Percentiles rank a stretch among this genome's conserved stretches.
Conservation (phyloP, 2,888 invertebrate genomes). For the Diaprepes abbreviatus region DNA sequence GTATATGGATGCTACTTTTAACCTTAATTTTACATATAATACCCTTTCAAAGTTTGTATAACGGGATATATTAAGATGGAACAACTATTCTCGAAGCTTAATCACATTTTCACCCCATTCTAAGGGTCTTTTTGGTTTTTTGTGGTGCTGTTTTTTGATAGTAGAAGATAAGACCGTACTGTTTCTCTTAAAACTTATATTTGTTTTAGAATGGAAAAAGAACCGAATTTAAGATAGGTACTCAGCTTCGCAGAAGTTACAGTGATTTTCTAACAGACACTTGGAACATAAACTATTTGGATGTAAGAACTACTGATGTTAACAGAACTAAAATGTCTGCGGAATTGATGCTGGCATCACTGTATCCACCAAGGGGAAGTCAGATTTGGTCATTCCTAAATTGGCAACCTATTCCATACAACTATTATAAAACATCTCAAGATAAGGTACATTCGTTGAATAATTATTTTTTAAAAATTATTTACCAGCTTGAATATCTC, state of each 20-base stretch:
- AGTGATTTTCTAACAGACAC: slow-evolving; percentile 70
- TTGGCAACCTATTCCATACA: slow-evolving; percentile 84
- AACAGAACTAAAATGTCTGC: slow-evolving; percentile 81
- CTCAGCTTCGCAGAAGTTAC: slow-evolving; percentile 74
- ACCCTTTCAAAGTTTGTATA: no score
- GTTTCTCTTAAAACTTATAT: no score
- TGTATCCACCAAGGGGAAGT: slow-evolving; percentile 73
- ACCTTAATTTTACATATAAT: no score
- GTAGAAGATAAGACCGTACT: no score
- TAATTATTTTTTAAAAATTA: no score
- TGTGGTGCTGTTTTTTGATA: no score
- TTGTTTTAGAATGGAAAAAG: slow-evolving; percentile 68
- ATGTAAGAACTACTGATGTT: slow-evolving; percentile 77
- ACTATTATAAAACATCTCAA: slow-evolving; percentile 65
- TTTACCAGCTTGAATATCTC: no score
- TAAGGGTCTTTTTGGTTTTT: no score
- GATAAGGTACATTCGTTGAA: slow-evolving; percentile 10
- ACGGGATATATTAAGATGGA: no score
- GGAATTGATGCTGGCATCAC: slow-evolving; percentile 75
- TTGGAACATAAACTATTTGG: slow-evolving; percentile 71
- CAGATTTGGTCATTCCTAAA: slow-evolving; percentile 72
- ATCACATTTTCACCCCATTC: no score
- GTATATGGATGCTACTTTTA: no score
- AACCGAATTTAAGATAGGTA: slow-evolving; percentile 74
- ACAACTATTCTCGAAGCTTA: no score